A percentile compares a stretch with the other conserved stretches of the same genome.
Evolutionary conservation across 2,113 vertebrate species (phyloP).

Genomic region (Phrynocephalus versicolor): DNA sequence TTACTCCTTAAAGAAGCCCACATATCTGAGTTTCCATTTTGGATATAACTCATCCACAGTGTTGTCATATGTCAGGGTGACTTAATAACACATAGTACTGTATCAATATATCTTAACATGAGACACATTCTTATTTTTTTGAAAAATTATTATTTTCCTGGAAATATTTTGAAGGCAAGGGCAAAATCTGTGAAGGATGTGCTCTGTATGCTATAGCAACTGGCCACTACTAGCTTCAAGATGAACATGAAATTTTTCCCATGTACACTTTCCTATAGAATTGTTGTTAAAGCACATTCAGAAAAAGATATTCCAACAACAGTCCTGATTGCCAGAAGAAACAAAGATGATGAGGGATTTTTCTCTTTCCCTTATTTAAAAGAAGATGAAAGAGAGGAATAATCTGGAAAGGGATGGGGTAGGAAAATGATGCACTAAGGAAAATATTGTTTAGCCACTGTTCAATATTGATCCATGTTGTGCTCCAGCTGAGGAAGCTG

Average conservation of each 20-base stretch:
- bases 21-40: too few species aligned
- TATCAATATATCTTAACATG: neutral
- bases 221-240: fast-evolving
- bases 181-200: neutral
- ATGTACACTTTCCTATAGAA: neutral
- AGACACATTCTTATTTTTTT: neutral
- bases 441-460: neutral
- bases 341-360: conserved; percentile 4
- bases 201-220: fast-evolving
- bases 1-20: too few species aligned
- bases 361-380: too few species aligned
- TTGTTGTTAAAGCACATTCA: neutral
- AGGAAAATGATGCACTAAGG: neutral
- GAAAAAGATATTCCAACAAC: neutral
- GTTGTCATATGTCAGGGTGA: too few species aligned
- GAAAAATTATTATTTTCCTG: fast-evolving
- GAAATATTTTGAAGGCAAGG: neutral
- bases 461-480: too few species aligned
- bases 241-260: neutral
- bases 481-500: too few species aligned
- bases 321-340: neutral
- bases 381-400: neutral
- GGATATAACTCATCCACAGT: too few species aligned
- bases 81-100: too few species aligned
- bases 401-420: neutral